phyloP scores from a whole-genome alignment of 2,888 invertebrate species.

The Sarcophaga rosellei region DNA sequence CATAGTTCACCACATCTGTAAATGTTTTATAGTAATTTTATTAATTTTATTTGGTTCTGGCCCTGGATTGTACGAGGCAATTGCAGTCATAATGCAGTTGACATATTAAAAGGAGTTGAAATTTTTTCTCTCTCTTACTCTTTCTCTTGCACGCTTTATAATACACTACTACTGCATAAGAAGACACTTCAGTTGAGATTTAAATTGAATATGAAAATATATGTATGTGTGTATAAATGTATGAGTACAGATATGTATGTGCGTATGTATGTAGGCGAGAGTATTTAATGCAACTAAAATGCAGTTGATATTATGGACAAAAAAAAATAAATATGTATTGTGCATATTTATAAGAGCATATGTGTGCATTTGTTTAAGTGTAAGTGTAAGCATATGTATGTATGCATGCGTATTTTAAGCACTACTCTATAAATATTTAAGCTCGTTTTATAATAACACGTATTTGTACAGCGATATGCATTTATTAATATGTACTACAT shows the following conservation, averaged over 20 bases:
- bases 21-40: too few species aligned
- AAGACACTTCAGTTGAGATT: constrained; percentile 21
- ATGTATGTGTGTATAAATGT: background rate
- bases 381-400: too few species aligned
- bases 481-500: constrained; percentile 1
- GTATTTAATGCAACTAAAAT: too few species aligned
- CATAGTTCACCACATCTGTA: too few species aligned
- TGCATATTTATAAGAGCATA: too few species aligned
- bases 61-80: background rate
- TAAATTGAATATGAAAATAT: background rate
- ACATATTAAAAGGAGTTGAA: constrained; percentile 36
- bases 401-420: background rate
- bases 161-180: background rate
- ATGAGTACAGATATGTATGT: too few species aligned
- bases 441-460: constrained; percentile 28
- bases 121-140: background rate
- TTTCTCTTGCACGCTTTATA: too few species aligned
- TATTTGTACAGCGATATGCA: background rate
- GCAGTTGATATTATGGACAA: too few species aligned
- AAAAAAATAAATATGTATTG: too few species aligned
- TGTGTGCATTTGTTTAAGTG: too few species aligned
- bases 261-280: too few species aligned
- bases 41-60: too few species aligned
- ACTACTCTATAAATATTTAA: constrained; percentile 49
- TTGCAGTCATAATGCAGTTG: constrained; percentile 29